A percentile compares a stretch with the other conserved stretches of the same genome.
These are phyloP conservation scores for Himalopsyche kuldschensis DNA, from an alignment of 2,888 invertebrate genomes.

Conservation along the genomic window DNA sequence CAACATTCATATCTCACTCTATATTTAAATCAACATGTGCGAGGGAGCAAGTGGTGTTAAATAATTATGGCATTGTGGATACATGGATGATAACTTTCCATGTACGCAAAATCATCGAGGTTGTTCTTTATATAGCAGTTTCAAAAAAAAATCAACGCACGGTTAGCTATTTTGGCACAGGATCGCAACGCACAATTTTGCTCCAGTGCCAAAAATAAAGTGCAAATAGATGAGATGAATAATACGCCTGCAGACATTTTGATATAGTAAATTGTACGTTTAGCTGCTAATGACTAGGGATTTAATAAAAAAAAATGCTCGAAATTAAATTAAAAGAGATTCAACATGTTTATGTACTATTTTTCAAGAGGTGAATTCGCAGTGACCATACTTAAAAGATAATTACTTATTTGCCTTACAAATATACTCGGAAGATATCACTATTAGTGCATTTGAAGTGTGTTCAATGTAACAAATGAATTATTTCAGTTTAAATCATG, in stretches of 20 bases:
- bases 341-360: neutral
- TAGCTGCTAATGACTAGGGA: slow-evolving; percentile 1
- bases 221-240: neutral
- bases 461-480: too few species aligned
- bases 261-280: neutral
- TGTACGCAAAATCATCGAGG: neutral
- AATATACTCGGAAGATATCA: too few species aligned
- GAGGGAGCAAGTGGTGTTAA: neutral
- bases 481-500: too few species aligned
- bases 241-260: neutral
- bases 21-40: too few species aligned
- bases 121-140: too few species aligned
- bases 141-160: neutral
- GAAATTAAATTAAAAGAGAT: neutral
- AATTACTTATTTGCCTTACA: too few species aligned
- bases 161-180: neutral
- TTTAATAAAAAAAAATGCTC: neutral
- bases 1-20: too few species aligned
- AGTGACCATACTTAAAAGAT: too few species aligned
- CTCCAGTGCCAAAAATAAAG: neutral
- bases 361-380: too few species aligned
- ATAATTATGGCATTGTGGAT: neutral
- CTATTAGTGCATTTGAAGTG: too few species aligned
- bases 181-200: neutral
- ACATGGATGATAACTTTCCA: neutral